phyloP scores from a whole-genome alignment of 2,888 invertebrate genomes.

The Meiosimyza platycephala region DNA sequence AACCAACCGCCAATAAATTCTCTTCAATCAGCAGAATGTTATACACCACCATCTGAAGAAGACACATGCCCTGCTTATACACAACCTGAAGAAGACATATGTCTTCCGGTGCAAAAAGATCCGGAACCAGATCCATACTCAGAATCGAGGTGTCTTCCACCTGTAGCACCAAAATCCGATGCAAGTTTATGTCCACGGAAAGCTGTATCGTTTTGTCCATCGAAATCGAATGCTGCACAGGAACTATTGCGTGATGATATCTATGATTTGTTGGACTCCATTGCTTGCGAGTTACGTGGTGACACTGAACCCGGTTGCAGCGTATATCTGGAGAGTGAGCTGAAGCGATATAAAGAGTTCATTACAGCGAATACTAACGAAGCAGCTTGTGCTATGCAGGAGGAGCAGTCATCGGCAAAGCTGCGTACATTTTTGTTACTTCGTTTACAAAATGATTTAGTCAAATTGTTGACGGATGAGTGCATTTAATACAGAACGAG shows the following conservation, averaged over 20 bases:
- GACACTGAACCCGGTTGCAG: slow-evolving; percentile 42
- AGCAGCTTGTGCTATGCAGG: slow-evolving; percentile 28
- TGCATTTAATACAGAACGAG: background rate
- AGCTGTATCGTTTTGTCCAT: background rate
- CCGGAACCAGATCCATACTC: too few species aligned
- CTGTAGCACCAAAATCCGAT: background rate
- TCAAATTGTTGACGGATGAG: slow-evolving; percentile 50
- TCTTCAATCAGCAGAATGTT: too few species aligned
- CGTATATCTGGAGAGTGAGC: slow-evolving; percentile 54
- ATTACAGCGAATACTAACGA: slow-evolving; percentile 41
- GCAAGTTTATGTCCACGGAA: background rate
- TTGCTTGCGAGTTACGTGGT: slow-evolving; percentile 56
- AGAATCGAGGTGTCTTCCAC: background rate
- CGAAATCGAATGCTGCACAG: slow-evolving; percentile 12
- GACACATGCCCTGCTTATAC: too few species aligned
- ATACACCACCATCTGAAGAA: too few species aligned
- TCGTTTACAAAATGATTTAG: slow-evolving; percentile 58
- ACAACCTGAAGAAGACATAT: too few species aligned
- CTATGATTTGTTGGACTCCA: slow-evolving; percentile 45
- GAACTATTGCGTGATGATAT: slow-evolving; percentile 39
- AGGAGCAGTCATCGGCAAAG: slow-evolving; percentile 38
- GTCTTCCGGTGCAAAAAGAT: too few species aligned
- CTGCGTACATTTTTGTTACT: slow-evolving; percentile 55
- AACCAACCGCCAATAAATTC: too few species aligned
- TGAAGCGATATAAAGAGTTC: slow-evolving; percentile 53